A percentile compares a stretch with the other conserved stretches of the same genome.
Evolutionary conservation across 2,113 vertebrate species (phyloP).

Genomic region (Pituophis catenifer): DNA sequence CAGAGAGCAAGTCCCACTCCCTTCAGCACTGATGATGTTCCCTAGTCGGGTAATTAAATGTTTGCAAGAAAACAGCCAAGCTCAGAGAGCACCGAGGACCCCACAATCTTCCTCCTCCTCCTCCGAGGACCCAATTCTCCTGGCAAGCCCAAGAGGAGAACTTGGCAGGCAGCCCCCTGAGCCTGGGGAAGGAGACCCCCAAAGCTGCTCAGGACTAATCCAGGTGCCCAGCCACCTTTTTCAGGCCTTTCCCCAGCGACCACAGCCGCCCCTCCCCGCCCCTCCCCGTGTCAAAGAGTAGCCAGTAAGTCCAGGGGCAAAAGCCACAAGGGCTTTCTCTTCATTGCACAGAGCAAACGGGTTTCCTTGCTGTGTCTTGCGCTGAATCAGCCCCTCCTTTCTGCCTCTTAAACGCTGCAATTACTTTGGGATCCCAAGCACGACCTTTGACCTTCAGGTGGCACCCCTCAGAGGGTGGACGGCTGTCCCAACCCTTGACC

Average conservation of each 20-base stretch:
- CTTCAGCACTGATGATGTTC: too few species aligned
- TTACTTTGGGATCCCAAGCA: not conserved
- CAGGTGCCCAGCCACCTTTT: too few species aligned
- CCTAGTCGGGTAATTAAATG: not conserved
- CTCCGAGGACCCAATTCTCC: too few species aligned
- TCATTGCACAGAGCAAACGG: not conserved
- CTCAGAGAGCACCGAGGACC: too few species aligned
- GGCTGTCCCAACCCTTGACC: not conserved
- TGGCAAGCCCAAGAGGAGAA: not conserved
- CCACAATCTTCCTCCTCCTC: too few species aligned
- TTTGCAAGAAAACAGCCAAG: not conserved
- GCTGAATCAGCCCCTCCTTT: not conserved
- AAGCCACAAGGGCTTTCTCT: not conserved
- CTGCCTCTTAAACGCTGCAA: not conserved
- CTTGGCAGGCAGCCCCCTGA: not conserved
- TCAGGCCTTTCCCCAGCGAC: not conserved
- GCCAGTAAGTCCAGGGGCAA: not conserved
- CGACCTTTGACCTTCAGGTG: not conserved
- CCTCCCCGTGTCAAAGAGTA: not conserved
- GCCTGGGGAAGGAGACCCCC: not conserved
- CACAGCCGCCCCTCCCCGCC: not conserved
- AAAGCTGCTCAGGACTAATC: not conserved
- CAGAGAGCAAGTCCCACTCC: too few species aligned
- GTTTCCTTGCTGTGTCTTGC: not conserved
- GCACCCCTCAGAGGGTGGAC: not conserved